Evolutionary conservation across 2,888 invertebrate genomes (phyloP), one percentile per base, ranked within the genome.

Genomic region (Leptopilina drosophilae): DNA sequence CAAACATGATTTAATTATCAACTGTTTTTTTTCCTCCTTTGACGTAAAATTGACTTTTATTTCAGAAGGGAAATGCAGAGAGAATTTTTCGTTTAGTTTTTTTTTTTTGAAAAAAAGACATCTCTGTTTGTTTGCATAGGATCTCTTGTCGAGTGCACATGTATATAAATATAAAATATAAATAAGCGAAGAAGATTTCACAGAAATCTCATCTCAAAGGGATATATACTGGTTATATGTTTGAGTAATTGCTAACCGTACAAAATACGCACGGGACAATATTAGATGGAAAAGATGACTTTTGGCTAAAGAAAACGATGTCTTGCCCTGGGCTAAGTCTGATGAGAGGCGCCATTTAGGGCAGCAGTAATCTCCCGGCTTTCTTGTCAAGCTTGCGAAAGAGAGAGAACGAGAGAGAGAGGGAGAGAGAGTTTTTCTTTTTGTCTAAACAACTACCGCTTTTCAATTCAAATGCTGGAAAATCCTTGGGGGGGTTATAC

Each of bases 301-400:
- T 42, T 9, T 53, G 14, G 33, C n/a, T 33, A 33, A 33, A 33
- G n/a, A 33, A 56, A 73, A 9, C 15, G 62, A 2, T 62, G 20
- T 62, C n/a, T 56, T 33, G 73, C 73, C 73, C 56, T 33, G 53
- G 73, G 73, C 73, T 40, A 33, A 56, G 14, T 56, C 53, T 73
- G 73, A 73, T 73, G 56, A 73, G 73, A 33, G 33, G 33, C 73
- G 73, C 73, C 73, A 73, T 73, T 73, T 73, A 49, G 73, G 56
- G 56, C 73, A 53, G 14, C 69, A 73, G 73, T 73, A 56, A 73
- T 73, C 73, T 73, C 26, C n/a, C 56, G 73, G 53, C 53, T 56
- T 56, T 73, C 53, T 69, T 69, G 26, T 69, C 26, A 69, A 26
- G 14, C 53, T 69, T 69, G 49, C 49, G 20, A 69, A 8, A 42